Percentiles rank a stretch among this genome's conserved stretches.
Evolutionary conservation across 2,888 invertebrate genomes (phyloP).

Genomic region (Idaea aversata): DNA sequence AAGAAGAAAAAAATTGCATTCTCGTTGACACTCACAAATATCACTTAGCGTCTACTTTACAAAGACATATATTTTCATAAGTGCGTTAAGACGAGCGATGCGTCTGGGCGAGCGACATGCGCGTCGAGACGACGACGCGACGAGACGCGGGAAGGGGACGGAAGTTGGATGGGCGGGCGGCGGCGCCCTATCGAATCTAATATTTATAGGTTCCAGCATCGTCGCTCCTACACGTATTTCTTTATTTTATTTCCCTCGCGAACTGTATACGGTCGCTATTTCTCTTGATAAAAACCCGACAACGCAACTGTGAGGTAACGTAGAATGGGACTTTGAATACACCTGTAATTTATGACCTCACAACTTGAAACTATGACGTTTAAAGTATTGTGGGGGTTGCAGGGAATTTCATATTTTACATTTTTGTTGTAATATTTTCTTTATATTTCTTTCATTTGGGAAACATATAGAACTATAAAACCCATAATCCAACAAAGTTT

Average conservation of each 20-base stretch:
- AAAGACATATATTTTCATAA: constrained; percentile 51
- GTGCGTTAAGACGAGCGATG: constrained; percentile 34
- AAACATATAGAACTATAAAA: too few species aligned
- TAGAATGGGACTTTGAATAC: not conserved
- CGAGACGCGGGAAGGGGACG: constrained; percentile 11
- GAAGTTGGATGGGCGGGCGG: constrained; percentile 11
- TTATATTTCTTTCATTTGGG: too few species aligned
- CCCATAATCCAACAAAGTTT: too few species aligned
- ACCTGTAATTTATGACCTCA: not conserved
- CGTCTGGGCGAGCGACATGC: constrained; percentile 27
- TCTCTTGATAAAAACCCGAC: constrained; percentile 35
- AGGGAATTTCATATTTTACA: not conserved
- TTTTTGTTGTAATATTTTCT: not conserved
- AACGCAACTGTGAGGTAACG: constrained; percentile 18
- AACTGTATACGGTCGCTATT: constrained; percentile 28
- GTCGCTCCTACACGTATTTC: constrained; percentile 34
- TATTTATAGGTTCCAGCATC: constrained; percentile 48
- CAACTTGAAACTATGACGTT: not conserved
- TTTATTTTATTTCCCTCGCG: constrained; percentile 36
- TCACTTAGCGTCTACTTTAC: constrained; percentile 29
- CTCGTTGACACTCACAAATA: constrained; percentile 27
- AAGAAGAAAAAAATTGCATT: constrained; percentile 27
- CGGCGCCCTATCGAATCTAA: constrained; percentile 50
- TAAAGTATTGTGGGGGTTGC: not conserved
- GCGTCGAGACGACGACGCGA: not conserved